phyloP scores from a whole-genome alignment of 2,888 invertebrate genomes.

The Stenodema calcarata region DNA sequence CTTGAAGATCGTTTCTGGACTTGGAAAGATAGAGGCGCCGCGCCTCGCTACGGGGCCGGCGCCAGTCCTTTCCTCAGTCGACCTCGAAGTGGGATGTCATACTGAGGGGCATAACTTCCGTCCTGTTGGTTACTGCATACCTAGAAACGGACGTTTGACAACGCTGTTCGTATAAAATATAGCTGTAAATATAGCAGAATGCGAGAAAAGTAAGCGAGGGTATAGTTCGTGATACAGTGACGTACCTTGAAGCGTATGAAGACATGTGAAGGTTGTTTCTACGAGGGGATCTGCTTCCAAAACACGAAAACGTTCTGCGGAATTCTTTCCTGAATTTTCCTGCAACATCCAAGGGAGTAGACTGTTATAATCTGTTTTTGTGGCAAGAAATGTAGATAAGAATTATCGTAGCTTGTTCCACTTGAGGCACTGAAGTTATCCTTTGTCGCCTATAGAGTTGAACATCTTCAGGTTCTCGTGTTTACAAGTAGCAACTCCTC shows the following conservation, averaged over 20 bases:
- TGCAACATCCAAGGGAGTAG: slow-evolving; percentile 55
- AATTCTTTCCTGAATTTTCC: slow-evolving; percentile 65
- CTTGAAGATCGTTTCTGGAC: neutral
- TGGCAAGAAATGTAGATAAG: too few species aligned
- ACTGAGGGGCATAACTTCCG: slow-evolving; percentile 54
- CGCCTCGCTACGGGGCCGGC: slow-evolving; percentile 15
- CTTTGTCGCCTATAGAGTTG: too few species aligned
- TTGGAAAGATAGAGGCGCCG: slow-evolving; percentile 33
- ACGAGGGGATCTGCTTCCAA: slow-evolving; percentile 21
- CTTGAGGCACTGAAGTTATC: too few species aligned
- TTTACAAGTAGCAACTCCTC: too few species aligned
- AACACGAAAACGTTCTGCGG: slow-evolving; percentile 61
- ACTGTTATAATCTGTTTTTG: too few species aligned
- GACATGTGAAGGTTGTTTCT: slow-evolving; percentile 45
- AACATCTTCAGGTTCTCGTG: too few species aligned
- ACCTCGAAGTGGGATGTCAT: slow-evolving; percentile 49
- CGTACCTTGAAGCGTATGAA: slow-evolving; percentile 52
- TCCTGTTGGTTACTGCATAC: slow-evolving; percentile 51
- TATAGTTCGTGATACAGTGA: too few species aligned
- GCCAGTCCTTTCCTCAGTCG: slow-evolving; percentile 45
- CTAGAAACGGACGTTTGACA: neutral
- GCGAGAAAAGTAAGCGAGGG: neutral
- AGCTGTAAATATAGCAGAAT: neutral
- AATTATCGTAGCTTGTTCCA: too few species aligned
- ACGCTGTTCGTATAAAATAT: neutral